phyloP scores from a whole-genome alignment of 1,140 invertebrate genomes.

The Drosophila seguyi region DNA sequence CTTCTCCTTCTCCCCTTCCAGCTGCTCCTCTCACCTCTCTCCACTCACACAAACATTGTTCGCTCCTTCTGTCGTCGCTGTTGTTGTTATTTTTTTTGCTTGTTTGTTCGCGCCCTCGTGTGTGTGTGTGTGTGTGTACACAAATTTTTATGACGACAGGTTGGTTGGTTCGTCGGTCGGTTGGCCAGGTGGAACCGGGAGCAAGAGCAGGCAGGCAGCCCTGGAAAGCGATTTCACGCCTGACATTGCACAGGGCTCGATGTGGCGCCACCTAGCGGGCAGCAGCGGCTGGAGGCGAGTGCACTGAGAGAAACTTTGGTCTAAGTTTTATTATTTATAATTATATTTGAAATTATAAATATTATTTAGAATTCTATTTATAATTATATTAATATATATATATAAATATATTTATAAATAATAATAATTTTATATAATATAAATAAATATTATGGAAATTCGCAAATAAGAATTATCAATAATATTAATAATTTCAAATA shows the following conservation, averaged over 20 bases:
- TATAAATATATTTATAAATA: too few relatives aligned
- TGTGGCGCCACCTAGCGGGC: constrained; percentile 67
- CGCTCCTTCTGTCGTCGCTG: constrained; percentile 24
- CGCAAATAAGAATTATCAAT: too few relatives aligned
- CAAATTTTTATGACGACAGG: constrained; percentile 82
- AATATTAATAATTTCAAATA: too few relatives aligned
- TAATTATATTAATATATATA: too few relatives aligned
- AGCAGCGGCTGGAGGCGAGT: too few relatives aligned
- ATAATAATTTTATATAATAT: too few relatives aligned
- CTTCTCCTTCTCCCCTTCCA: constrained; percentile 10
- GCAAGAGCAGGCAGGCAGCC: constrained; percentile 33
- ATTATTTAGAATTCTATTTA: too few relatives aligned
- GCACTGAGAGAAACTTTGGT: neutral
- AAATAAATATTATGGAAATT: too few relatives aligned
- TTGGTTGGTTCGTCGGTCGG: constrained; percentile 55
- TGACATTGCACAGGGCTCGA: constrained; percentile 53
- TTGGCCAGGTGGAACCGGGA: neutral
- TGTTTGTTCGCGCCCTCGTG: constrained; percentile 18
- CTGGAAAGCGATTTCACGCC: constrained; percentile 80
- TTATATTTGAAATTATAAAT: neutral
- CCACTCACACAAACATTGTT: constrained; percentile 45
- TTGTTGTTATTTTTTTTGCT: constrained; percentile 37
- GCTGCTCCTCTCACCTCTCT: neutral
- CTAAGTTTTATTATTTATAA: too few relatives aligned
- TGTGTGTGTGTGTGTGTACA: constrained; percentile 54